Evolutionary conservation across 2,888 invertebrate genomes (phyloP).

Genomic region (Thyatira batis): DNA sequence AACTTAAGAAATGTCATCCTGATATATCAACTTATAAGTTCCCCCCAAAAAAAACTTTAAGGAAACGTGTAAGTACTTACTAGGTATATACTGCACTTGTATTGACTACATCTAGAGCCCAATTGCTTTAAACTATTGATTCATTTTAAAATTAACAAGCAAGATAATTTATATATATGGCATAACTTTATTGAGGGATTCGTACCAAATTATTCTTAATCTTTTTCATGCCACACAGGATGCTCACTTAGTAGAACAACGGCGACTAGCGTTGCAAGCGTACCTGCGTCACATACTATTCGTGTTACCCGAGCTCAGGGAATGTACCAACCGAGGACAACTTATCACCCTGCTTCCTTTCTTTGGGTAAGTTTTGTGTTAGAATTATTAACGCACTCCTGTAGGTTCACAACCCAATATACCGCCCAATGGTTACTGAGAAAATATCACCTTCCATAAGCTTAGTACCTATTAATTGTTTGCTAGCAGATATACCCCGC

Average conservation of each 20-base stretch:
- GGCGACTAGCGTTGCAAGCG: conserved; percentile 91
- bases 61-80: conserved; percentile 91
- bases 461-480: too few relatives aligned
- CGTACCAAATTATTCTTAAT: too few relatives aligned
- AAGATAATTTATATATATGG: too few relatives aligned
- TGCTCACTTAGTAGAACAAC: conserved; percentile 92
- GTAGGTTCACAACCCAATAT: too few relatives aligned
- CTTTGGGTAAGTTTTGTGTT: conserved; percentile 84
- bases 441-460: too few relatives aligned
- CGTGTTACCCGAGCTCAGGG: conserved; percentile 89
- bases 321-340: conserved; percentile 88
- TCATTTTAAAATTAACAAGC: too few relatives aligned
- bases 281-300: conserved; percentile 93
- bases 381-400: too few relatives aligned
- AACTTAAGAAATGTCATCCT: conserved; percentile 91
- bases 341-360: conserved; percentile 92
- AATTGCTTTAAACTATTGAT: too few relatives aligned
- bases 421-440: too few relatives aligned
- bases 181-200: background rate
- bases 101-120: too few relatives aligned
- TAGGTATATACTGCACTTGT: too few relatives aligned
- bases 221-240: conserved; percentile 77
- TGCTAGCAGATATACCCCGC: too few relatives aligned
- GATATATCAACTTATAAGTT: conserved; percentile 92
- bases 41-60: conserved; percentile 96